Conservation (phyloP, 2,797 vertebrate genomes). For the Gymnothorax reevesii region DNA sequence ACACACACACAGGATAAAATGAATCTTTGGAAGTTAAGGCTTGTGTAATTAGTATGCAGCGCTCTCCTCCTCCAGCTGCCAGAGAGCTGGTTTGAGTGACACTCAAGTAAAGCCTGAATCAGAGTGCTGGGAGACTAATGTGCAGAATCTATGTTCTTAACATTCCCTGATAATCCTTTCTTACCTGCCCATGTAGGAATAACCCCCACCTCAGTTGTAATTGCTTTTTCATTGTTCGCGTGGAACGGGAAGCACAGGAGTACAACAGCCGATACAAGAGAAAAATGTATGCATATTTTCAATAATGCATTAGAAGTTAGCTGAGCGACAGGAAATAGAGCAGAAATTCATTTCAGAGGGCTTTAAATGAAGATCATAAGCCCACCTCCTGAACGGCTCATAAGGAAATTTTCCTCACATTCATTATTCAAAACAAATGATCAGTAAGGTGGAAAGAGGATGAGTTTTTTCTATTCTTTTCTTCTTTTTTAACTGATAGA, state of each 20-base stretch:
- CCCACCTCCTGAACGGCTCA: constrained; percentile 5
- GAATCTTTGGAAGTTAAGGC: background rate
- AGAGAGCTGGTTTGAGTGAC: background rate
- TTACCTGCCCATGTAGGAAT: constrained; percentile 8
- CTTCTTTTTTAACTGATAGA: background rate
- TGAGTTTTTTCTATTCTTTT: background rate
- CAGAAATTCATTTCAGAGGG: constrained; percentile 16
- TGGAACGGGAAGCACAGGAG: constrained; percentile 1
- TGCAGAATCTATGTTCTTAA: background rate
- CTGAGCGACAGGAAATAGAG: constrained; percentile 17
- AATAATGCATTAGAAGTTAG: constrained; percentile 30
- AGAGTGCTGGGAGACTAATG: background rate
- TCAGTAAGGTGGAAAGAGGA: background rate
- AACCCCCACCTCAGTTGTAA: constrained; percentile 2
- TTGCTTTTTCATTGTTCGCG: constrained; percentile 23
- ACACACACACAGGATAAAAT: background rate
- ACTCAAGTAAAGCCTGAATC: background rate
- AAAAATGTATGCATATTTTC: constrained; percentile 10
- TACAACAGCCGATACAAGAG: background rate
- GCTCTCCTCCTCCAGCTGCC: background rate
- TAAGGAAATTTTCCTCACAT: constrained; percentile 23
- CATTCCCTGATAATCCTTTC: constrained; percentile 18
- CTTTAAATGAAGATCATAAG: constrained; percentile 25
- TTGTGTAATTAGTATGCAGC: background rate
- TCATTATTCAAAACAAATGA: constrained; percentile 8